Evolutionary conservation across 2,888 invertebrate species (phyloP).

Genomic region (Acholoe squamosa): DNA sequence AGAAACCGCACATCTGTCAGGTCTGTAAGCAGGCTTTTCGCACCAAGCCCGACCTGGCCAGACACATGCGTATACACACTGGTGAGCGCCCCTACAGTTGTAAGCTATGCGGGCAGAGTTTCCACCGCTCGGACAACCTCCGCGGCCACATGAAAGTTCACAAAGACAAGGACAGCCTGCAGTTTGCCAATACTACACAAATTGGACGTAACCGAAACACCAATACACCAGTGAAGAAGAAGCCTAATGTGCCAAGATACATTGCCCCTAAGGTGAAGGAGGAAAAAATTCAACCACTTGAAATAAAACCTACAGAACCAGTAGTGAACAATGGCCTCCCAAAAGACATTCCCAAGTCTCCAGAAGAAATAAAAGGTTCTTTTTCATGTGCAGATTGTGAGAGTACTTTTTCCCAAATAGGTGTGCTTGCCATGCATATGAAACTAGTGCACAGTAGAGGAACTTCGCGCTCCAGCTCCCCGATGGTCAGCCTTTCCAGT

Average conservation of each 20-base stretch:
- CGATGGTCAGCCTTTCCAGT: background rate
- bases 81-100: constrained; percentile 36
- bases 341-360: background rate
- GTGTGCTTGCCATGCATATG: constrained; percentile 23
- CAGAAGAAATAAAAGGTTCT: background rate
- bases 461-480: background rate
- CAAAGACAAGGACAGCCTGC: background rate
- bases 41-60: constrained; percentile 41
- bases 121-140: constrained; percentile 51
- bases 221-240: background rate
- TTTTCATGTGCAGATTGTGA: background rate
- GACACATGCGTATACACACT: constrained; percentile 51
- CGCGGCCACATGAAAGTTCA: constrained; percentile 44
- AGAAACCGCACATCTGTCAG: constrained; percentile 9
- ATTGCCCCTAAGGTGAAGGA: background rate
- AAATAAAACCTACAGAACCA: too few species aligned
- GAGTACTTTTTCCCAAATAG: background rate
- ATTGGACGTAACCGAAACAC: background rate
- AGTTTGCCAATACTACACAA: background rate
- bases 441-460: constrained; percentile 18
- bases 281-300: background rate
- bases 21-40: constrained; percentile 37
- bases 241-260: background rate
- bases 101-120: constrained; percentile 20
- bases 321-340: background rate